phyloP scores from a whole-genome alignment of 2,888 invertebrate species.

The Caenorhabditis japonica region DNA sequence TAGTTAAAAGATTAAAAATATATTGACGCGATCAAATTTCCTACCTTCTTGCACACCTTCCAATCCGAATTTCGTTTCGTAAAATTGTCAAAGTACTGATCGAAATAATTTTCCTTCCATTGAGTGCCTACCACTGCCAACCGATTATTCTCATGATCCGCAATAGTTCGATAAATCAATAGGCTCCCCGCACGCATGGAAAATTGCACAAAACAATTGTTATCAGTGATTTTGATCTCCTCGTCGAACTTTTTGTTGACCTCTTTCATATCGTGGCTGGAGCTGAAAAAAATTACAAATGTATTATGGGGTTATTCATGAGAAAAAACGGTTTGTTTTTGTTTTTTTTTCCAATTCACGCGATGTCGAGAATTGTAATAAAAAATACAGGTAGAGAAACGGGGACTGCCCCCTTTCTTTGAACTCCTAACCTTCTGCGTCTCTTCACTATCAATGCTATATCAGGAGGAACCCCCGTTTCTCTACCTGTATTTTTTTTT shows the following conservation, averaged over 20 bases:
- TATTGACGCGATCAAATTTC: no score
- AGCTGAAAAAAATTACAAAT: conserved; percentile 57
- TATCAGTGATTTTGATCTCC: conserved; percentile 52
- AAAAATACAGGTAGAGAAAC: no score
- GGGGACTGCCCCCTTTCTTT: no score
- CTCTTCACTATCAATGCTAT: no score
- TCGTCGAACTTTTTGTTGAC: conserved; percentile 57
- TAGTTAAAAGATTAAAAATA: no score
- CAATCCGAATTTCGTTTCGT: conserved; percentile 46
- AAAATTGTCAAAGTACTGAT: conserved; percentile 61
- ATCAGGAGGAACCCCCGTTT: no score
- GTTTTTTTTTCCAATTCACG: no score
- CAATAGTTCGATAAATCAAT: conserved; percentile 47
- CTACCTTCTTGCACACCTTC: conserved; percentile 45
- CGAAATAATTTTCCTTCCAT: conserved; percentile 63
- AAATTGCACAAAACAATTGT: conserved; percentile 45
- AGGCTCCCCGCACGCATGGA: conserved; percentile 37
- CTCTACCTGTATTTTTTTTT: no score
- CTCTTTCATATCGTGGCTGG: conserved; percentile 52
- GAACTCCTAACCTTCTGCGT: no score
- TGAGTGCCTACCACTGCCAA: conserved; percentile 68
- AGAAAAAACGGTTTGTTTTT: no score
- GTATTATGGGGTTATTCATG: no score
- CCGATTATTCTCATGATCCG: conserved; percentile 52
- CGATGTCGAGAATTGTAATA: no score